These are phyloP conservation scores for Zaprionus tsacasi DNA, from an alignment of 1,140 invertebrate genomes.

Conservation along the genomic window DNA sequence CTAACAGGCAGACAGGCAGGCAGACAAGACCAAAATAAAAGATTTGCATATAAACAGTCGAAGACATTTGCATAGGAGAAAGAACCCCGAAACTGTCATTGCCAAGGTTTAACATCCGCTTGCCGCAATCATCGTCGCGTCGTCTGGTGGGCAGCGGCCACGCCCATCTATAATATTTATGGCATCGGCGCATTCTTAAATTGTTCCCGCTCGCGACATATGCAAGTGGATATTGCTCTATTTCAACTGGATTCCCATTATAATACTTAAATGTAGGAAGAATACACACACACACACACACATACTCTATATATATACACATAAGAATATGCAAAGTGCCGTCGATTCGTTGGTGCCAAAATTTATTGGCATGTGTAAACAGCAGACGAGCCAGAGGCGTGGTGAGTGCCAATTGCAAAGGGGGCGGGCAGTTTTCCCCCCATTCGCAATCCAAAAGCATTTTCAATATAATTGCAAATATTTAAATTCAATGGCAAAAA, in stretches of 20 bases:
- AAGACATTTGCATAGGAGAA: conserved; percentile 73
- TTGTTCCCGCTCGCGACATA: conserved; percentile 74
- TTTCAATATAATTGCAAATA: conserved; percentile 80
- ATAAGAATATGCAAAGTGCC: conserved; percentile 27
- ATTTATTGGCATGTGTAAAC: conserved; percentile 73
- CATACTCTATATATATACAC: background rate
- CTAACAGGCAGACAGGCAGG: conserved; percentile 18
- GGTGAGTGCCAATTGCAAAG: background rate
- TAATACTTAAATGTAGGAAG: conserved; percentile 14
- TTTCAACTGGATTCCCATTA: conserved; percentile 63
- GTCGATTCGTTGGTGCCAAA: conserved; percentile 59
- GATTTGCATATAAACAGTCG: conserved; percentile 80
- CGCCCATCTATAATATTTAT: conserved; percentile 76
- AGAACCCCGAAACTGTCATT: conserved; percentile 70
- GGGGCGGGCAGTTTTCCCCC: background rate
- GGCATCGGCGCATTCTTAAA: conserved; percentile 73
- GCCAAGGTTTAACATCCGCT: conserved; percentile 80
- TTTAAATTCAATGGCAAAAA: conserved; percentile 68
- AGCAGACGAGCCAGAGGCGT: conserved; percentile 30
- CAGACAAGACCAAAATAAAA: conserved; percentile 66
- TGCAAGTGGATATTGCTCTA: conserved; percentile 80
- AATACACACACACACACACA: background rate
- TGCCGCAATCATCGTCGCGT: conserved; percentile 74
- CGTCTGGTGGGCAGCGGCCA: conserved; percentile 26
- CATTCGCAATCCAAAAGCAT: conserved; percentile 44